Conservation (phyloP, 2,888 invertebrate genomes). For the Eupithecia dodoneata region DNA sequence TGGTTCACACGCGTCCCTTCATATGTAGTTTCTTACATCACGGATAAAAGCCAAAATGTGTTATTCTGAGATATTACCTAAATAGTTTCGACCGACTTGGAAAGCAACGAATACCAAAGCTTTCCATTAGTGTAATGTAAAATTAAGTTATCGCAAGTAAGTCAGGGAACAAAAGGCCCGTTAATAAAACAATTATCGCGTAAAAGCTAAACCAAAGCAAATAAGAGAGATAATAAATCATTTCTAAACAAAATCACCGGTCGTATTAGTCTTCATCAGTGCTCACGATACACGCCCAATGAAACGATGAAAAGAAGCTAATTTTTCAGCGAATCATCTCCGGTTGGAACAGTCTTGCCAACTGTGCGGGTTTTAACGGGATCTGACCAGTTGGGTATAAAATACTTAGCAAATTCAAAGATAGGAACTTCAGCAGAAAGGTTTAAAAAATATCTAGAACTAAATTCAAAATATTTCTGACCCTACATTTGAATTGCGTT, state of each 20-base stretch:
- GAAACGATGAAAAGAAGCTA: slow-evolving; percentile 83
- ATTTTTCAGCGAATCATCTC: slow-evolving; percentile 84
- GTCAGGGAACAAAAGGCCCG: slow-evolving; percentile 16
- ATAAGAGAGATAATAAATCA: slow-evolving; percentile 56
- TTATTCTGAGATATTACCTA: no score
- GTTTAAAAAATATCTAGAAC: not conserved
- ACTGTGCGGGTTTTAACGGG: not conserved
- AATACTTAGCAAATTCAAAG: not conserved
- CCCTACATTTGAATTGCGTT: not conserved
- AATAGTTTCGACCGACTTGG: not conserved
- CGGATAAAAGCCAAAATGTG: no score
- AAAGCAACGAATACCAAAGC: not conserved
- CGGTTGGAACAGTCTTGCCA: slow-evolving; percentile 52
- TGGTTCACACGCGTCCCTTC: no score
- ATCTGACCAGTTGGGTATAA: slow-evolving; percentile 9
- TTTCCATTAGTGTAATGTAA: slow-evolving; percentile 10
- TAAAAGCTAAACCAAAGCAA: slow-evolving; percentile 58
- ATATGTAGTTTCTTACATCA: no score
- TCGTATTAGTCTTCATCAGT: slow-evolving; percentile 82
- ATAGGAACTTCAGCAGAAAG: not conserved
- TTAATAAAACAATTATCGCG: slow-evolving; percentile 48
- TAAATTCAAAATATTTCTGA: not conserved
- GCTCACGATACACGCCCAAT: slow-evolving; percentile 74
- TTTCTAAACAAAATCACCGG: slow-evolving; percentile 77
- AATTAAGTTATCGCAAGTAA: slow-evolving; percentile 13